Conservation (phyloP, 2,888 invertebrate genomes). For the Alloscopus bannaensis region DNA sequence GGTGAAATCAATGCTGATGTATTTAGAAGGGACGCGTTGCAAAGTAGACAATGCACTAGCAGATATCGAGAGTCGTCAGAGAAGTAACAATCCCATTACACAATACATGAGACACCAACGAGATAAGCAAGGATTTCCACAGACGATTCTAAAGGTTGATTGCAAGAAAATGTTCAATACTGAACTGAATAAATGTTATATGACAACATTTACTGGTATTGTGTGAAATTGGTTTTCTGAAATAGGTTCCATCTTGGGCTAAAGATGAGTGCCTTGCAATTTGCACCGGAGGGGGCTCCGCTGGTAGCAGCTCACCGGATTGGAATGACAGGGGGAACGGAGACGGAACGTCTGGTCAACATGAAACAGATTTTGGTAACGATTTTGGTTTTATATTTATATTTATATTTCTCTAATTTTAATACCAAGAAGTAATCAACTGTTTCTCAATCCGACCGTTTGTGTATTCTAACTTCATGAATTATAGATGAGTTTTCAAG, state of each 20-base stretch:
- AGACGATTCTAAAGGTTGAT: constrained; percentile 82
- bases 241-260: constrained; percentile 85
- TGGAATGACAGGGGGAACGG: constrained; percentile 85
- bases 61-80: constrained; percentile 87
- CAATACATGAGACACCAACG: constrained; percentile 87
- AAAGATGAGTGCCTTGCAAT: constrained; percentile 80
- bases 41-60: constrained; percentile 90
- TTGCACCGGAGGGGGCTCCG: constrained; percentile 74
- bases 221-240: neutral
- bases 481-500: constrained; percentile 87
- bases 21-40: constrained; percentile 91
- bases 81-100: constrained; percentile 87
- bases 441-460: too few species aligned
- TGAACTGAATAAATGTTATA: neutral
- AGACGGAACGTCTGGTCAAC: constrained; percentile 90
- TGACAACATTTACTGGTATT: neutral
- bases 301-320: constrained; percentile 77
- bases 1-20: constrained; percentile 95
- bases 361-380: constrained; percentile 78
- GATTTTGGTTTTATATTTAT: too few species aligned
- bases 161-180: neutral
- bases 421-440: too few species aligned
- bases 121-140: constrained; percentile 92
- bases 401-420: too few species aligned
- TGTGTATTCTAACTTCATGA: constrained; percentile 29